phyloP scores from a whole-genome alignment of 2,797 vertebrate species.

The Arrhamphus sclerolepis region DNA sequence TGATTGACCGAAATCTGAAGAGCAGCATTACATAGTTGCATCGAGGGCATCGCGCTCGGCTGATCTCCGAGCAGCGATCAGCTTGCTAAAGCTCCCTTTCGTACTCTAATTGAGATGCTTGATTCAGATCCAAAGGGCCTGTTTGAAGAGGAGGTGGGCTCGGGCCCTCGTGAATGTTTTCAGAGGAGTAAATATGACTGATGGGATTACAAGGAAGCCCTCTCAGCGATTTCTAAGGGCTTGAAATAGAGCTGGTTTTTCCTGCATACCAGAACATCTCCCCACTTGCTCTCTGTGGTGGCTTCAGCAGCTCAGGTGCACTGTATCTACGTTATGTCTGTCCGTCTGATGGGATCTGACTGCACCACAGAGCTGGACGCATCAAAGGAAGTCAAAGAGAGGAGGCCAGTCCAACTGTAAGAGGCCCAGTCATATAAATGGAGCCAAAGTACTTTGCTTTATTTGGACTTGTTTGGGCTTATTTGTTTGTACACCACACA shows the following conservation, averaged over 20 bases:
- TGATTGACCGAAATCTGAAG: slow-evolving; percentile 75
- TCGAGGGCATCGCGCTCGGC: slow-evolving; percentile 54
- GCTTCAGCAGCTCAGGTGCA: slow-evolving; percentile 73
- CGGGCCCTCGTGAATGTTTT: slow-evolving; percentile 50
- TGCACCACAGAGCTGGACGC: slow-evolving; percentile 64
- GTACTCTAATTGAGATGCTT: slow-evolving; percentile 64
- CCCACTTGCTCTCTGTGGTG: slow-evolving; percentile 71
- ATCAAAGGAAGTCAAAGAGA: slow-evolving; percentile 73
- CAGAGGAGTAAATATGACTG: slow-evolving; percentile 71
- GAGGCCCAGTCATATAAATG: slow-evolving; percentile 77
- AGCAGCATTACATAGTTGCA: slow-evolving; percentile 71
- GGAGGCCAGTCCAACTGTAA: slow-evolving; percentile 71
- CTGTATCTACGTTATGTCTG: slow-evolving; percentile 69
- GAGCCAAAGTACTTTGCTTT: slow-evolving; percentile 82
- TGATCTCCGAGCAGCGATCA: slow-evolving; percentile 58
- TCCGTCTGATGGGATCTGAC: slow-evolving; percentile 71
- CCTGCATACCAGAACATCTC: slow-evolving; percentile 73
- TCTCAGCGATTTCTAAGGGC: slow-evolving; percentile 71
- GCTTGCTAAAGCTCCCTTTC: slow-evolving; percentile 20
- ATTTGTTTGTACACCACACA: slow-evolving; percentile 80
- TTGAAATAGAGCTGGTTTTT: slow-evolving; percentile 77
- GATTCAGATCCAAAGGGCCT: slow-evolving; percentile 64
- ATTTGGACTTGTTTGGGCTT: slow-evolving; percentile 80
- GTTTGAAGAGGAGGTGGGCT: slow-evolving; percentile 71
- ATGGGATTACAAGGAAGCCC: slow-evolving; percentile 78